Percentiles rank a stretch among this genome's conserved stretches.
These are phyloP conservation scores for Serrognathus titanus DNA, from an alignment of 2,888 invertebrate species.

Conservation along the genomic window DNA sequence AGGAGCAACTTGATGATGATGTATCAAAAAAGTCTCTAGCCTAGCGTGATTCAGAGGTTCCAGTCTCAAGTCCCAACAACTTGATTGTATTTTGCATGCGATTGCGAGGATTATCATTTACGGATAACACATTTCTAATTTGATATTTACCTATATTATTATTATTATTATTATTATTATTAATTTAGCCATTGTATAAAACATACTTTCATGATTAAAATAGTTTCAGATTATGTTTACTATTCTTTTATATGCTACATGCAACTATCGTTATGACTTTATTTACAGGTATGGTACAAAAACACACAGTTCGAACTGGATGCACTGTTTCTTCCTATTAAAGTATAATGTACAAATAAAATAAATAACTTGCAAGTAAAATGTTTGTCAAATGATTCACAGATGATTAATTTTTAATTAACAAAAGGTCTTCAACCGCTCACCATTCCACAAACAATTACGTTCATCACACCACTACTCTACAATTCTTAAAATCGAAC, in stretches of 20 bases:
- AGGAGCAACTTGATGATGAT: neutral
- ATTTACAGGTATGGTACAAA: neutral
- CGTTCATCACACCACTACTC: no score
- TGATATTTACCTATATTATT: slow-evolving; percentile 1
- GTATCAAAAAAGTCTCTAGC: neutral
- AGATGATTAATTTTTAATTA: no score
- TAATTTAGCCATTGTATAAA: slow-evolving; percentile 15
- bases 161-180: slow-evolving; percentile 6
- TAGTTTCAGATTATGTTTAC: slow-evolving; percentile 16
- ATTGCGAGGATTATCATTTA: slow-evolving; percentile 15
- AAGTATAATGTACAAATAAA: no score
- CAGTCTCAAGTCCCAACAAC: neutral
- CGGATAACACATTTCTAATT: no score
- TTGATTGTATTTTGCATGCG: slow-evolving; percentile 5
- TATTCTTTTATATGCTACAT: slow-evolving; percentile 14
- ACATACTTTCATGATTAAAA: slow-evolving; percentile 18
- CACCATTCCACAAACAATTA: no score
- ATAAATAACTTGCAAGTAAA: no score
- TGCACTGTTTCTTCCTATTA: no score
- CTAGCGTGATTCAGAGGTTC: neutral
- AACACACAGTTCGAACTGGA: no score
- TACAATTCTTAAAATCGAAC: no score
- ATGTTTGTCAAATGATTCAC: no score
- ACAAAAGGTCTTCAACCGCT: no score
- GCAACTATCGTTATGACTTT: slow-evolving; percentile 6